Evolutionary conservation across 2,888 invertebrate genomes (phyloP), one percentile per base, ranked within the genome.

Genomic region (Drosophila macrospina): DNA sequence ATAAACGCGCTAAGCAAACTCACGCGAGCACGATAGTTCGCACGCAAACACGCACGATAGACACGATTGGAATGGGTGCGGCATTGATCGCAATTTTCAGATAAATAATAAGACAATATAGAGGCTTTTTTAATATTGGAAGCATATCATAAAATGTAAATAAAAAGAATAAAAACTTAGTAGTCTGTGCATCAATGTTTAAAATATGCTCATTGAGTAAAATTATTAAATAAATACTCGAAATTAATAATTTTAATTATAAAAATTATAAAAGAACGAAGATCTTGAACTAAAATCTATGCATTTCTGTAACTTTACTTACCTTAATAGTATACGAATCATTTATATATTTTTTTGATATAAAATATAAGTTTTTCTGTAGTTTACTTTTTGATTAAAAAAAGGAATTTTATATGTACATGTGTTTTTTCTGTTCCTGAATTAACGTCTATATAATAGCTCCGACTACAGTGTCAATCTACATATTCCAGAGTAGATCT

Each of bases 291-390:
- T 1, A 20, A 20, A 20, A n/a, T n/a, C 20, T 3, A 20, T 20
- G 3, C 3, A 20, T 2, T 20, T 20, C 20, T 20, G 20, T 3
- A 7, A 10, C 8, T 16, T 32, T 30, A 73, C 74, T 65, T 74
- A 74, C 73, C 79, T 20, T 1, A 50, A 24, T 11, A 45, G 10
- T 45, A 44, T 54, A 32, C 69, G 60, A 28, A 54, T 60, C 69
- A 74, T 78, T 39, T 26, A 30, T 15, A 30, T 15, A 45, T 56
- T 37, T 15, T 24, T 37, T 30, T n/a, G 26, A 28, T 26, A 41
- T 20, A 44, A 45, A 62, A 62, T 62, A 41, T 47, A 62, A 28
- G 1, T 44, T 37, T 34, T 15, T 47, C 47, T 59, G 30, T 32
- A 10, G 26, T 30, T 50, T 50, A 41, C 39, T 45, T 54, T 63